Percentiles rank a stretch among this genome's conserved stretches.
Evolutionary conservation across 2,797 vertebrate genomes (phyloP).

Genomic region (Sciurus carolinensis): DNA sequence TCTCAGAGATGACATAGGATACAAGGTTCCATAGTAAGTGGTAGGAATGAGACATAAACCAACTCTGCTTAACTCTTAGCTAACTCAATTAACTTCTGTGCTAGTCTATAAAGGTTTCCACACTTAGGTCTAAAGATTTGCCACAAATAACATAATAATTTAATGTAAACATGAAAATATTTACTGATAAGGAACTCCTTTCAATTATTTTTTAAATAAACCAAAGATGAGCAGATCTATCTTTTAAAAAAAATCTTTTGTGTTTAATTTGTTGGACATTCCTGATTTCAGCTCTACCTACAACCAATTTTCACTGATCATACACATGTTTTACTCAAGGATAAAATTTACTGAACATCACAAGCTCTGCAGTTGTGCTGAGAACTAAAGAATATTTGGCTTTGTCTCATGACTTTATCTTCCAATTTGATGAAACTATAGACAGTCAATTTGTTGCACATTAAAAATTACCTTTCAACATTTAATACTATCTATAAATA

Average conservation of each 20-base stretch:
- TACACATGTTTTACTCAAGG: constrained; percentile 53
- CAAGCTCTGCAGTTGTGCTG: not conserved
- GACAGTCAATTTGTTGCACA: constrained; percentile 78
- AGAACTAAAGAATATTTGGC: constrained; percentile 50
- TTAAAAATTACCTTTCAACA: constrained; percentile 77
- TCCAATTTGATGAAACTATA: constrained; percentile 76
- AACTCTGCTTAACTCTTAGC: not conserved
- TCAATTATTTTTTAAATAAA: not conserved
- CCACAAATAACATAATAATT: constrained; percentile 7
- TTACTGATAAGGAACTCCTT: not conserved
- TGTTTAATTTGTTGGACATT: constrained; percentile 21
- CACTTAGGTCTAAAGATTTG: not conserved
- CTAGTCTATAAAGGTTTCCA: not conserved
- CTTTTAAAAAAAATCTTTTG: not conserved
- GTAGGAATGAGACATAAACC: not conserved
- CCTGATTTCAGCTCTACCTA: constrained; percentile 73
- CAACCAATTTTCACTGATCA: constrained; percentile 65
- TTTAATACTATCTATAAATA: constrained; percentile 79
- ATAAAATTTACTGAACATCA: constrained; percentile 79
- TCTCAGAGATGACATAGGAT: constrained; percentile 10
- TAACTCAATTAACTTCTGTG: constrained; percentile 7
- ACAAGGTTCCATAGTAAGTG: constrained; percentile 37
- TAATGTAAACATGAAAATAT: constrained; percentile 28
- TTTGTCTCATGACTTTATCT: constrained; percentile 56
- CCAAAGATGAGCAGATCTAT: not conserved